Evolutionary conservation across 2,797 vertebrate genomes (phyloP), one percentile per base, ranked within the genome.

Genomic region (Catharus ustulatus): DNA sequence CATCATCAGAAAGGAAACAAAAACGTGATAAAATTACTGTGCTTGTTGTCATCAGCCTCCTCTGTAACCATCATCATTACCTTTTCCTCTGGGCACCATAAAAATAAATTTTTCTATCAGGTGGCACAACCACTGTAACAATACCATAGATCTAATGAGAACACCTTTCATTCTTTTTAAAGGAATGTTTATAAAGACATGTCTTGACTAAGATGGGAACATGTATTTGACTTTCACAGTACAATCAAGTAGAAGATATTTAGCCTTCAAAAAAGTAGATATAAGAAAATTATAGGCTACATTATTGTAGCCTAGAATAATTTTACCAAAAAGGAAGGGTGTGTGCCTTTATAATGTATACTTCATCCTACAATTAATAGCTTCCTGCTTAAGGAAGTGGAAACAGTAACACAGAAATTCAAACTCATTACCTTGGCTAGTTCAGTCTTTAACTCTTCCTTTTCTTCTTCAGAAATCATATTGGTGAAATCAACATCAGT

Each of bases 381-480:
- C 29, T 87, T 64, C 32, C 51, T 69, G 38, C 54, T 82, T 80
- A 51, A 61, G 9, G 69, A 94, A 71, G 29, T 0, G 90, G 36
- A 76, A 92, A 62, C 22, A 79, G 52, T 57, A 91, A 86, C 15
- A 93, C 13, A 77, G 79, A 75, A 86, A 93, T 58, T 49, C 22
- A 77, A 87, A 63, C 64, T 81, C 30, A 67, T 64, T 98, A 99
- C 99, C 98, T 99, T 99, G 63, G 92, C 93, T 82, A 99, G 96
- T 76, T 99, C 99, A 80, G 94, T 98, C 79, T 98, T 98, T 69
- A 99, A 97, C 94, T 99, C 99, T 95, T 99, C 98, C 93, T 98
- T 98, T 97, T 99, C 99, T 96, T 99, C 99, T 80, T 99, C 99
- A 10, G 99, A 99, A 96, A 98, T 96, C 91, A 97, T 93, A 97